Percentiles rank a stretch among this genome's conserved stretches.
These are phyloP conservation scores for Lordiphosa fenestrarum DNA, from an alignment of 2,888 invertebrate species.

Conservation along the genomic window DNA sequence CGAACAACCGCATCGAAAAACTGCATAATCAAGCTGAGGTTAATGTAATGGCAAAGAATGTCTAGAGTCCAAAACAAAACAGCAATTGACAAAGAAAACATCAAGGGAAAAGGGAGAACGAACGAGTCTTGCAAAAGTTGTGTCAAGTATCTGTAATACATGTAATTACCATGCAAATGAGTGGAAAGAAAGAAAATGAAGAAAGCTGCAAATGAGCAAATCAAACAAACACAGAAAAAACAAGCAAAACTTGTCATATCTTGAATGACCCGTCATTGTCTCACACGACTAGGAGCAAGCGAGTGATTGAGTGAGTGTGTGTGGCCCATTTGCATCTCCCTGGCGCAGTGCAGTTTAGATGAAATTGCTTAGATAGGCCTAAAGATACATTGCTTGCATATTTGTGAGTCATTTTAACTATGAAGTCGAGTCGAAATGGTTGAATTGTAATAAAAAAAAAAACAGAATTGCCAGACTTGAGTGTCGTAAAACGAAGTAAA, in stretches of 20 bases:
- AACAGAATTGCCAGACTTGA: too few species aligned
- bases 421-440: too few species aligned
- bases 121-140: slow-evolving; percentile 13
- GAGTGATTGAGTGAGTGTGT: slow-evolving; percentile 1
- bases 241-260: slow-evolving; percentile 36
- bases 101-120: slow-evolving; percentile 13
- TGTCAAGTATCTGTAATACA: slow-evolving; percentile 46
- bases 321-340: slow-evolving; percentile 43
- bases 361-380: slow-evolving; percentile 50
- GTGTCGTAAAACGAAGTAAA: too few species aligned
- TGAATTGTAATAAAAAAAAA: too few species aligned
- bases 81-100: slow-evolving; percentile 4
- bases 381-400: slow-evolving; percentile 17
- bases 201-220: slow-evolving; percentile 38
- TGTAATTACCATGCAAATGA: slow-evolving; percentile 39
- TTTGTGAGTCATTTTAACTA: too few species aligned
- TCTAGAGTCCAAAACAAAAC: slow-evolving; percentile 10
- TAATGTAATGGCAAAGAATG: slow-evolving; percentile 36
- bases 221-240: slow-evolving; percentile 32
- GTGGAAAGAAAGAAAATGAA: slow-evolving; percentile 2
- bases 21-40: slow-evolving; percentile 38
- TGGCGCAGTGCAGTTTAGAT: slow-evolving; percentile 67
- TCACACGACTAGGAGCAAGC: not conserved
- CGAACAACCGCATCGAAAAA: slow-evolving; percentile 5
- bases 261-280: slow-evolving; percentile 25